A percentile compares a stretch with the other conserved stretches of the same genome.
Evolutionary conservation across 2,113 vertebrate genomes (phyloP).

Genomic region (Todiramphus chloris): DNA sequence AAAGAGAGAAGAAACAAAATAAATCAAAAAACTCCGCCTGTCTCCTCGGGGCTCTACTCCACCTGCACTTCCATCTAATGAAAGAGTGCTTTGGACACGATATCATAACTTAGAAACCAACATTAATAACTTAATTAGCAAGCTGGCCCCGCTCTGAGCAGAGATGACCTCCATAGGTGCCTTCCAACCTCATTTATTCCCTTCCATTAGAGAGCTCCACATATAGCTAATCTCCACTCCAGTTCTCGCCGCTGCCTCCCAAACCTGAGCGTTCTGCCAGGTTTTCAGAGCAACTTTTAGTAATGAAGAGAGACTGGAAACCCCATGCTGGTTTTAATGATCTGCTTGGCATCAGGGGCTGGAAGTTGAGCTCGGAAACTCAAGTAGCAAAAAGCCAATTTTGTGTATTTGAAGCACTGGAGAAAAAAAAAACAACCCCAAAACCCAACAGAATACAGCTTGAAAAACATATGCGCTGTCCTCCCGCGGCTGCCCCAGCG

Average conservation of each 20-base stretch:
- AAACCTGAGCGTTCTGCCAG: background rate
- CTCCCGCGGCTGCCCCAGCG: background rate
- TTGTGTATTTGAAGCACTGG: background rate
- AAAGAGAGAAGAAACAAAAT: background rate
- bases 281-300: background rate
- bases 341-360: background rate
- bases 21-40: too few species aligned
- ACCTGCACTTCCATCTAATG: background rate
- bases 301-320: background rate
- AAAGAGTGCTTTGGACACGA: fast-evolving
- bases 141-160: background rate
- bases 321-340: background rate
- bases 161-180: background rate
- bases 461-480: background rate
- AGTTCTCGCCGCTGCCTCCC: background rate
- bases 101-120: background rate
- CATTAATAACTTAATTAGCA: background rate
- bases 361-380: background rate
- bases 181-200: background rate
- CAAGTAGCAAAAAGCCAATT: background rate
- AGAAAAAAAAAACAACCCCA: too few species aligned
- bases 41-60: background rate
- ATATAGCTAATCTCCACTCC: background rate
- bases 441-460: background rate
- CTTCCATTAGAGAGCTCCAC: background rate